Conservation (phyloP, 2,888 invertebrate species). For the Arrhopalites spinosus region DNA sequence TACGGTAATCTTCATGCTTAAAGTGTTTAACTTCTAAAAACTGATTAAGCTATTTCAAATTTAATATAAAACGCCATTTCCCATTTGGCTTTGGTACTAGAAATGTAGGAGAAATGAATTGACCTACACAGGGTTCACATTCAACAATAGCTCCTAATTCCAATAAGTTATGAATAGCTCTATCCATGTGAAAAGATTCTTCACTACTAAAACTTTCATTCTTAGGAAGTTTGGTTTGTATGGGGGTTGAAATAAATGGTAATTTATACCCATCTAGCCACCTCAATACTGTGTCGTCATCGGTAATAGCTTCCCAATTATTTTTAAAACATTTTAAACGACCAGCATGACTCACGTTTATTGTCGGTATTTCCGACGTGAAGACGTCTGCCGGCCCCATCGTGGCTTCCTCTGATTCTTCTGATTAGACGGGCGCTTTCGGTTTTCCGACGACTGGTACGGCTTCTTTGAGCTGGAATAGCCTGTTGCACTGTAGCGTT, state of each 20-base stretch:
- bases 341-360: slow-evolving; percentile 9
- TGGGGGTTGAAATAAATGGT: not conserved
- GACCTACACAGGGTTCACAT: not conserved
- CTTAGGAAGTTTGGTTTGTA: not conserved
- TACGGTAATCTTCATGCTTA: slow-evolving; percentile 28
- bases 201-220: not conserved
- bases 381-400: not conserved
- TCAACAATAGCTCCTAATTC: not conserved
- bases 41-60: slow-evolving; percentile 1
- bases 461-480: too few species aligned
- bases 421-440: not conserved
- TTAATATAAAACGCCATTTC: slow-evolving; percentile 12
- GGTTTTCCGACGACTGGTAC: too few species aligned
- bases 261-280: slow-evolving; percentile 2
- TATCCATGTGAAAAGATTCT: not conserved
- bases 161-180: not conserved
- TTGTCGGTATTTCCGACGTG: not conserved
- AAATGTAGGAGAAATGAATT: slow-evolving; percentile 23
- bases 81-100: slow-evolving; percentile 22
- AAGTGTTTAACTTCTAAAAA: slow-evolving; percentile 14
- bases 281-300: not conserved
- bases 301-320: slow-evolving; percentile 2
- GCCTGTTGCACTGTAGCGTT: too few species aligned
- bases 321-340: not conserved
- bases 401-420: not conserved